These are phyloP conservation scores for Zeus faber DNA, from an alignment of 2,113 vertebrate genomes.

Conservation along the genomic window DNA sequence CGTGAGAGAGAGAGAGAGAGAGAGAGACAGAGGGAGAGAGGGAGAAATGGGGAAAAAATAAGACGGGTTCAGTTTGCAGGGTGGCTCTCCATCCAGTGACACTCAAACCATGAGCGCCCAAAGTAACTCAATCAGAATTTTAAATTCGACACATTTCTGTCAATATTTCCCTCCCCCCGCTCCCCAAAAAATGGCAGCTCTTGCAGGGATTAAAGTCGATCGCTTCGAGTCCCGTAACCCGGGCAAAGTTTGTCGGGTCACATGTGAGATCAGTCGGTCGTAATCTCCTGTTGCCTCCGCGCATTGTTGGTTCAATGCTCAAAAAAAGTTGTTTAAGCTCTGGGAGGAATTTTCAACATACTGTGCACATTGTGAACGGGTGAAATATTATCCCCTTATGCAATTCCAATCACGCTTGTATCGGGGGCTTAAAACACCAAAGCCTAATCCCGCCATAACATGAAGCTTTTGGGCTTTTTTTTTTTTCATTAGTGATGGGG, in stretches of 20 bases:
- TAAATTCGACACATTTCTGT: conserved; percentile 13
- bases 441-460: conserved; percentile 64
- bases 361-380: conserved; percentile 46
- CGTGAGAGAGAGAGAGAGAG: conserved; percentile 30
- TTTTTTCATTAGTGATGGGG: conserved; percentile 59
- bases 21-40: conserved; percentile 7
- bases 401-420: conserved; percentile 60
- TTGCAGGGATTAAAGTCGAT: too few species aligned
- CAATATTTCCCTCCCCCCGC: conserved; percentile 1
- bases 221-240: too few species aligned
- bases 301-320: too few species aligned
- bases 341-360: conserved; percentile 45
- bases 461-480: conserved; percentile 58
- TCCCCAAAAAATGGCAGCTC: too few species aligned
- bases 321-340: too few species aligned
- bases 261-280: too few species aligned
- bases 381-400: conserved; percentile 66
- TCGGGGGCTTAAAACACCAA: conserved; percentile 56
- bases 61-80: too few species aligned
- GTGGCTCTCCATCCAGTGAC: neutral
- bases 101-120: neutral
- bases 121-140: conserved; percentile 7
- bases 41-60: neutral
- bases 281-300: too few species aligned
- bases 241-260: too few species aligned